Percentiles rank a stretch among this genome's conserved stretches.
Conservation (phyloP, 2,797 vertebrate species). For the Meda fulgida region DNA sequence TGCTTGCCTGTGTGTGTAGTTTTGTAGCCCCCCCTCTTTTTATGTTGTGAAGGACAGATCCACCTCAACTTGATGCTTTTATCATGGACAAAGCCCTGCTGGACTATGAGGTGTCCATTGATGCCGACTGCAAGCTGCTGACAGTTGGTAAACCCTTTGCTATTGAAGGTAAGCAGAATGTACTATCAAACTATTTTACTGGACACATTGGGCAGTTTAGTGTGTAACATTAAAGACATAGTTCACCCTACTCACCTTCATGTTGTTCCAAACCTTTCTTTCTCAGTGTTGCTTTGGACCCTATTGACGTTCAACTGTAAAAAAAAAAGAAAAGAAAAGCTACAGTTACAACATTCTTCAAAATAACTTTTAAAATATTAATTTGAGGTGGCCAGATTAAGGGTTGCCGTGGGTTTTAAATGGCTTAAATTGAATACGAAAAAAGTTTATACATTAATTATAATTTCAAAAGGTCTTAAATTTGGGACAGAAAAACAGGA, state of each 20-base stretch:
- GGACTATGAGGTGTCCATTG: slow-evolving; percentile 93
- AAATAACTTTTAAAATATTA: background rate
- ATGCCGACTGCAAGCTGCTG: slow-evolving; percentile 89
- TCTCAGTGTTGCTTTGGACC: background rate
- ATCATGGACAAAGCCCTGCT: slow-evolving; percentile 95
- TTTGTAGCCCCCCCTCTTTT: slow-evolving; percentile 46
- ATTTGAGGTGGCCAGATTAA: background rate
- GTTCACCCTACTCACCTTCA: background rate
- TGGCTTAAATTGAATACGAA: background rate
- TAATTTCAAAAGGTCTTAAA: background rate
- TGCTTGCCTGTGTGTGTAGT: slow-evolving; percentile 33
- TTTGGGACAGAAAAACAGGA: background rate
- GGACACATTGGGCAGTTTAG: background rate
- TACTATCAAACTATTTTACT: background rate
- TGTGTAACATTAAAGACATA: background rate
- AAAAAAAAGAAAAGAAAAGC: too few relatives aligned
- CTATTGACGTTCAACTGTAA: background rate
- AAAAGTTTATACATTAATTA: background rate
- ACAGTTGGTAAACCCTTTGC: slow-evolving; percentile 93
- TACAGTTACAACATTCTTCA: background rate
- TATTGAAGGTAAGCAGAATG: slow-evolving; percentile 83
- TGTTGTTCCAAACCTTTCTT: background rate
- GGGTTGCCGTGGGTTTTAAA: accelerated
- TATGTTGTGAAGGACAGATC: slow-evolving; percentile 86
- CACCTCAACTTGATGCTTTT: slow-evolving; percentile 88